Percentiles rank a stretch among this genome's conserved stretches.
Conservation (phyloP, 2,888 invertebrate genomes). For the Neelides folsomi region DNA sequence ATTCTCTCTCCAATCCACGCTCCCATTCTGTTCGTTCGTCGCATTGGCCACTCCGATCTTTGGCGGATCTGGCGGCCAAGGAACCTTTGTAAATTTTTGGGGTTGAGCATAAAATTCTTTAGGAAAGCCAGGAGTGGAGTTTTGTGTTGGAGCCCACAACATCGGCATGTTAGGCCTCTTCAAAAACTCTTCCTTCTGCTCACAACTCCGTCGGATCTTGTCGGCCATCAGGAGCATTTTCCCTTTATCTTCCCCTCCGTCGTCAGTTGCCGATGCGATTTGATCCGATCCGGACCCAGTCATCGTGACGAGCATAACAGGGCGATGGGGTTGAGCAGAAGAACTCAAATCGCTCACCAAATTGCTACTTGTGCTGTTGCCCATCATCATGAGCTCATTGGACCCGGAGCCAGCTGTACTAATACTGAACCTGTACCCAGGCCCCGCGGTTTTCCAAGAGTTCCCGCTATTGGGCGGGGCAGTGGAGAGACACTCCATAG, state of each 20-base stretch:
- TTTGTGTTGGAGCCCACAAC: slow-evolving; percentile 44
- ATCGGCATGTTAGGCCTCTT: slow-evolving; percentile 50
- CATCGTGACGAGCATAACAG: slow-evolving; percentile 8
- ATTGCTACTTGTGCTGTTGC: background rate
- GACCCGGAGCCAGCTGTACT: slow-evolving; percentile 36
- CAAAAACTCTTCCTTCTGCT: slow-evolving; percentile 80
- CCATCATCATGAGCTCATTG: slow-evolving; percentile 43
- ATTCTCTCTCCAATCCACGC: slow-evolving; percentile 32
- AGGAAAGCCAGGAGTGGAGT: slow-evolving; percentile 22
- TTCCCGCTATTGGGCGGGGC: background rate
- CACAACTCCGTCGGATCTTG: slow-evolving; percentile 60
- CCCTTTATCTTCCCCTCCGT: background rate
- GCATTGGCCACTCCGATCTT: background rate
- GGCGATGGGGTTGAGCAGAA: background rate
- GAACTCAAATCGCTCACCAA: background rate
- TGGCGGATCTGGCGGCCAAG: slow-evolving; percentile 50
- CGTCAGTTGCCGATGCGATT: background rate
- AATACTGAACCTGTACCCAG: slow-evolving; percentile 32
- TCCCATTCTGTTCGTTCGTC: slow-evolving; percentile 14
- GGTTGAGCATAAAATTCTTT: slow-evolving; percentile 52
- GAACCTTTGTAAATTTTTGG: slow-evolving; percentile 56
- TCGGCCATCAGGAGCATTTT: slow-evolving; percentile 32
- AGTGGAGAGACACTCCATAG: slow-evolving; percentile 28
- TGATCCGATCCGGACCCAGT: background rate
- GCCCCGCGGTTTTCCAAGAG: slow-evolving; percentile 24